Base-by-base conservation (phyloP, 2,888 invertebrate genomes). In the Eristalinus aeneus region DNA sequence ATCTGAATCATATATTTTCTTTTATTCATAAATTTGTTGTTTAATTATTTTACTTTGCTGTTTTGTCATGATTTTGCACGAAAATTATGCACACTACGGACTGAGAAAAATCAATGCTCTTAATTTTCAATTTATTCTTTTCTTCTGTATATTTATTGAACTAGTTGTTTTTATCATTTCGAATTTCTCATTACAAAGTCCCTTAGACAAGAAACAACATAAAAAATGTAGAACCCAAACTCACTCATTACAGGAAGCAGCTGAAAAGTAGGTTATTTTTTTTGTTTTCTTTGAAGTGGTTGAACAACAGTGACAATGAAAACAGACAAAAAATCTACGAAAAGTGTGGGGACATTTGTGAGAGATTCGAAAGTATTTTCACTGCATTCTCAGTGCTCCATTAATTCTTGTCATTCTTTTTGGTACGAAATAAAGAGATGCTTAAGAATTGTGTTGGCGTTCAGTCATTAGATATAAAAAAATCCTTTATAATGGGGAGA, bases 161-260 rank as follows among this genome's bases (percentile, higher is more conserved):
- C 5, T 3, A 39, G 12, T 46, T 16, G 12, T n/a, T 16, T 16
- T 16, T 46, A 16, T 46, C 46, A 46, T 75, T 85, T 85, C 65
- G 85, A 81, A 82, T 86, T 86, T 82, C 86, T 81, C 77, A 74
- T 82, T 72, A 81, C 27, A 65, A 54, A 36, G 39, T 67, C 71
- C 68, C 73, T 39, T 73, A 36, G 61, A 80, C 68, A 86, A 64
- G 73, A 81, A 81, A 16, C n/a, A 46, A 46, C n/a, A n/a, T n/a
- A 46, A 0, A 6, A 16, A 16, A 16, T n/a, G 39, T 39, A 39
- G 46, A 46, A 86, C 77, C 86, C 86, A 86, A 86, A 77, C 82
- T 86, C 77, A 86, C 86, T 86, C 85, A 46, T 86, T 86, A 86
- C 86, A 86, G 82, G 82, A 86, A 86, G 86, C 86, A 85, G 85